Evolutionary conservation across 2,888 invertebrate species (phyloP).

Genomic region (Alloscopus bannaensis): DNA sequence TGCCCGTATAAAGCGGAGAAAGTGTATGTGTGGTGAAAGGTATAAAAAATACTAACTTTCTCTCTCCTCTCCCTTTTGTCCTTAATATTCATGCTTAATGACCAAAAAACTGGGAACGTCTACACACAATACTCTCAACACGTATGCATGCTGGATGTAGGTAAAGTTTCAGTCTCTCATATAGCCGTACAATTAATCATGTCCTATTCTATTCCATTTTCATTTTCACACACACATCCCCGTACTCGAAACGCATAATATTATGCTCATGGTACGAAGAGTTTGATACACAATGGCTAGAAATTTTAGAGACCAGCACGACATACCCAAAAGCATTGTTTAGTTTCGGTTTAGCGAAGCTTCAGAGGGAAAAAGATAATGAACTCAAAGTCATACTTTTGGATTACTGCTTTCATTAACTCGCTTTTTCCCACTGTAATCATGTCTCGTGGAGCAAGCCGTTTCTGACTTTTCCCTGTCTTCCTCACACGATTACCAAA

Average conservation of each 20-base stretch:
- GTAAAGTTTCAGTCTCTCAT: background rate
- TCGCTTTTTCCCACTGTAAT: background rate
- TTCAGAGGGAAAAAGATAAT: constrained; percentile 9
- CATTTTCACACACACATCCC: background rate
- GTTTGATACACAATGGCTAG: background rate
- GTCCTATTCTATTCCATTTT: constrained; percentile 22
- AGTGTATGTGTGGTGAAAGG: background rate
- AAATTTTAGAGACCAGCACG: background rate
- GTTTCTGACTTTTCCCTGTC: background rate
- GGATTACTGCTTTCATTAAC: constrained; percentile 28
- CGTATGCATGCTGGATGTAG: background rate
- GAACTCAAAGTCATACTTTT: constrained; percentile 11
- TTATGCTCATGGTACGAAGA: too few species aligned
- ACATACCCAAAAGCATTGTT: background rate
- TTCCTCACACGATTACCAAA: background rate
- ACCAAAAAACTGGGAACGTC: constrained; percentile 29
- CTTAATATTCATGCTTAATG: constrained; percentile 48
- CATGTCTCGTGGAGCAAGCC: background rate
- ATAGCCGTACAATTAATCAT: constrained; percentile 26
- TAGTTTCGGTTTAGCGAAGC: background rate
- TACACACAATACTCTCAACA: background rate
- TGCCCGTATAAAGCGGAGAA: too few species aligned
- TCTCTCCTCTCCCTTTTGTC: constrained; percentile 15
- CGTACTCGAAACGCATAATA: background rate
- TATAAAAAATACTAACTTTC: background rate